These are phyloP conservation scores for Microtus montanus DNA, from an alignment of 2,113 vertebrate genomes.

Conservation along the genomic window DNA sequence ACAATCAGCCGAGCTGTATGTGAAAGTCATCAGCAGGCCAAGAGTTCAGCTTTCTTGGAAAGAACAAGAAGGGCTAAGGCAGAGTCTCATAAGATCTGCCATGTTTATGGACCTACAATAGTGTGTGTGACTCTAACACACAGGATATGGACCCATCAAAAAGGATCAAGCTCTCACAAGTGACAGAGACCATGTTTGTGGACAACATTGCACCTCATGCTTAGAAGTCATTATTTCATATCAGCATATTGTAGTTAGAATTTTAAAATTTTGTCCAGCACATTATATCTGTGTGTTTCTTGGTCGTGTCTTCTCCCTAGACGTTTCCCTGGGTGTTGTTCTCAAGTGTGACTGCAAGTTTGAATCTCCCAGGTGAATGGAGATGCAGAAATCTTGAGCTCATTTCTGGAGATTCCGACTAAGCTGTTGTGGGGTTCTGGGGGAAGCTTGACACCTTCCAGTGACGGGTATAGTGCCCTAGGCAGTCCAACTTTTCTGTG, in stretches of 20 bases:
- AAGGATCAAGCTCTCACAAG: background rate
- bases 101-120: background rate
- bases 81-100: background rate
- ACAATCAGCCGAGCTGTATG: background rate
- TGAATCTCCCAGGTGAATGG: background rate
- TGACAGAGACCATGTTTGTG: background rate
- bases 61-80: background rate
- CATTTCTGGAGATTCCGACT: background rate
- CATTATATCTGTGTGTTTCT: background rate
- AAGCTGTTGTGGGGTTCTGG: background rate
- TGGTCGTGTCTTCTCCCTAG: background rate
- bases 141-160: background rate
- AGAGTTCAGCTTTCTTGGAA: background rate
- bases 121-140: background rate
- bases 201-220: background rate
- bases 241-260: background rate
- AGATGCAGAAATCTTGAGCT: background rate
- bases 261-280: background rate
- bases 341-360: background rate
- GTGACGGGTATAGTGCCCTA: background rate
- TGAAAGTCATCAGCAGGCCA: background rate
- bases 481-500: background rate
- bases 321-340: background rate
- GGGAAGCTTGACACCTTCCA: background rate
- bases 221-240: background rate